Percentiles rank a stretch among this genome's conserved stretches.
phyloP scores from a whole-genome alignment of 2,113 vertebrate genomes.

The Halcyon senegalensis region DNA sequence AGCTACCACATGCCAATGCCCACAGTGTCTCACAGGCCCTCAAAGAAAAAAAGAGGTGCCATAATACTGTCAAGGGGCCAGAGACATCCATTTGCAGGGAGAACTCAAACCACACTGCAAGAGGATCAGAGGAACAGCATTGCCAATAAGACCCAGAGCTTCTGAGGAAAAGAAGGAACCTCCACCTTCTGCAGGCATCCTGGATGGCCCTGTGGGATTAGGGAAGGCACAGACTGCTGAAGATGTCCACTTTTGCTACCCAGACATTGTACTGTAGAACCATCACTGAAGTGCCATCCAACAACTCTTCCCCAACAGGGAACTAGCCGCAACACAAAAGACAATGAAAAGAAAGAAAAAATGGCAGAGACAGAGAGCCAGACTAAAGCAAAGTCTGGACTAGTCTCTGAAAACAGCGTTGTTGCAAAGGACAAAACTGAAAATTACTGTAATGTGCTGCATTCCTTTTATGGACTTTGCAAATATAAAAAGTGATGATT shows the following conservation, averaged over 20 bases:
- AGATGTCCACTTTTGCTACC: background rate
- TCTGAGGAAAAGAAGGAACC: background rate
- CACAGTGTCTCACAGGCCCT: background rate
- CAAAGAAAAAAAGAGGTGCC: background rate
- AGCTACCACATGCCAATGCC: background rate
- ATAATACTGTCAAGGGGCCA: background rate
- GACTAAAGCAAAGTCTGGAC: background rate
- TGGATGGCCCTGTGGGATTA: background rate
- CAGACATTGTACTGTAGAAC: background rate
- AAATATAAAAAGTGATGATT: conserved; percentile 25
- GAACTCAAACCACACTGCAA: background rate
- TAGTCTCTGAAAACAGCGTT: background rate
- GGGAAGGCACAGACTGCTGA: background rate
- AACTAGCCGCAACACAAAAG: background rate
- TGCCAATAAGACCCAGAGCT: background rate
- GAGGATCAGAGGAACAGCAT: background rate
- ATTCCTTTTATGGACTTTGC: background rate
- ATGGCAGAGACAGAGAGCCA: background rate
- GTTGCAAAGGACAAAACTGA: background rate
- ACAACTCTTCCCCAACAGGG: background rate
- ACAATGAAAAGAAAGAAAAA: background rate
- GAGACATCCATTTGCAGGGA: background rate
- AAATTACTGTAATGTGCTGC: background rate
- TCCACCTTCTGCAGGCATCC: background rate
- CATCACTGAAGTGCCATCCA: background rate